Percentiles rank a stretch among this genome's conserved stretches.
Conservation (phyloP, 2,113 vertebrate genomes). For the Mungos mungo region DNA sequence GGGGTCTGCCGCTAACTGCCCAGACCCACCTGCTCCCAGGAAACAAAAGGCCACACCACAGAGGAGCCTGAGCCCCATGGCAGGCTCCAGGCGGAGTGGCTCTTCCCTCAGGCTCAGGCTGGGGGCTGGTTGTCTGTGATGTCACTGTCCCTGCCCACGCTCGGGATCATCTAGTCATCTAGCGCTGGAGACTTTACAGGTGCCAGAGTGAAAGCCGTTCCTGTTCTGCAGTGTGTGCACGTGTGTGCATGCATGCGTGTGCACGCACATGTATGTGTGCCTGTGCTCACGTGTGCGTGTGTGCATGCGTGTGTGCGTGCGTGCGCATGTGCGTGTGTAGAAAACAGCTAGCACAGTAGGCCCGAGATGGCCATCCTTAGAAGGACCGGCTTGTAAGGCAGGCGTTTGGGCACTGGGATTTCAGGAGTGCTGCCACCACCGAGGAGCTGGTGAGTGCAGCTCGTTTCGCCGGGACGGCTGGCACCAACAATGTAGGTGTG, state of each 20-base stretch:
- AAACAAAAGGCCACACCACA: slow-evolving; percentile 65
- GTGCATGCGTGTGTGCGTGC: not conserved
- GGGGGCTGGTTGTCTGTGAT: not conserved
- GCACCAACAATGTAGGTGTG: not conserved
- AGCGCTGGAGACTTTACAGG: not conserved
- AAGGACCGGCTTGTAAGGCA: not conserved
- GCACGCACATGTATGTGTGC: too few relatives aligned
- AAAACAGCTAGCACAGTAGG: not conserved
- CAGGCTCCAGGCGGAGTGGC: not conserved
- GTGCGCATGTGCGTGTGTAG: not conserved
- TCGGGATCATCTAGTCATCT: not conserved
- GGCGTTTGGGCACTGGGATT: not conserved
- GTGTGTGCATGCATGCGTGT: too few relatives aligned
- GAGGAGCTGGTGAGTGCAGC: too few relatives aligned
- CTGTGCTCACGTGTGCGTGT: not conserved
- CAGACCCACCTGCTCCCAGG: slow-evolving; percentile 64
- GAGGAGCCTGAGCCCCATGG: slow-evolving; percentile 50
- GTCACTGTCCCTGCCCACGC: not conserved
- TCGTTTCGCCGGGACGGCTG: not conserved
- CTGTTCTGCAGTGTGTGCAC: too few relatives aligned
- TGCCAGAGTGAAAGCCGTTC: not conserved
- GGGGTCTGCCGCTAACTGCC: not conserved
- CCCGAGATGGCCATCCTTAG: not conserved
- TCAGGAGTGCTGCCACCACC: not conserved
- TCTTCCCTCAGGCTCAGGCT: not conserved